Base-by-base conservation (phyloP, 1,140 invertebrate genomes). In the Trichoplusia ni region DNA sequence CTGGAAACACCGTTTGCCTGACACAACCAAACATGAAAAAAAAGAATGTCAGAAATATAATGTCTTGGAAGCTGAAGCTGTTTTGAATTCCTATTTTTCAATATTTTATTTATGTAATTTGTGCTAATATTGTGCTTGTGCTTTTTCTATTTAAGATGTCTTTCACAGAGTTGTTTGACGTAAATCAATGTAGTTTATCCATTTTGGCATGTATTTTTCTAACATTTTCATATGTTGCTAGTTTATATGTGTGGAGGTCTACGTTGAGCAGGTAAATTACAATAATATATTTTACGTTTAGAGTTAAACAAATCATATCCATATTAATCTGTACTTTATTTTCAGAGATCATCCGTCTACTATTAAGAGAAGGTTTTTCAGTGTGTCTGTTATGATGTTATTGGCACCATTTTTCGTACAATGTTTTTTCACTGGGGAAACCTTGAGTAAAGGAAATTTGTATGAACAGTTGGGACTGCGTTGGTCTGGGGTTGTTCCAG, bases 341-440 rank as follows among this genome's bases (percentile, higher is more conserved):
- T 94, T 76, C 90, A 96, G 96, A 73, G 95, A 97, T 83, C 96
- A 98, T 90, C 96, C 97, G 4, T 92, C 94, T n/a, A 97, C 94
- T 1, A 97, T 98, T 66, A 97, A 97, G 77, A 94, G 93, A 84
- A 93, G 97, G 79, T 98, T 98, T 82, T 92, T 96, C 42, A 97
- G 97, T 90, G 96, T 97, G 0, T 94, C 94, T 64, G 86, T 96
- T 56, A 95, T 97, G 88, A 94, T 95, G 86, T 78, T 97, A 37
- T 76, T 98, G 37, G 95, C 96, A 11, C 96, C 96, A 37, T 82
- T 94, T 58, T 94, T 96, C 67, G 91, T 97, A 9, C 95, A 95
- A 73, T 92, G 92, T 62, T 94, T 95, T 64, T 90, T 95, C 4
- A 92, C 92, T 35, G 91, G 93, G 61, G 89, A 92, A 62, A 79